phyloP scores from a whole-genome alignment of 2,797 vertebrate species.

The Todus mexicanus region DNA sequence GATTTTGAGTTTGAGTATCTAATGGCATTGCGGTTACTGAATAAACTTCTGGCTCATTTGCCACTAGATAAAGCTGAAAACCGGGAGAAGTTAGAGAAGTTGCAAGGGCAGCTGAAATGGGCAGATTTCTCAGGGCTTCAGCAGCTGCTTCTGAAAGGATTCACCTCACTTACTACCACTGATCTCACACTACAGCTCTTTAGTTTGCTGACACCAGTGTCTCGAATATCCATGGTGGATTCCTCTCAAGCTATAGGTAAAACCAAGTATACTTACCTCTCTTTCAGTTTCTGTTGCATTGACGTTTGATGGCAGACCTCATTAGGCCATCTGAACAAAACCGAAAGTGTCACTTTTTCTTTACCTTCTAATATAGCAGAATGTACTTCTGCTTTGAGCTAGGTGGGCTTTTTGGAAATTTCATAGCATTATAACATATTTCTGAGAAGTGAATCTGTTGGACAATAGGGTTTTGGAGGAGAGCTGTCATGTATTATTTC shows the following conservation, averaged over 20 bases:
- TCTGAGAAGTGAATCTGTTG: background rate
- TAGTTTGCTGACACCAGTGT: conserved; percentile 94
- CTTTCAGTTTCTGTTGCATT: background rate
- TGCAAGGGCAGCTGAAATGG: conserved; percentile 97
- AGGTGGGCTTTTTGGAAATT: background rate
- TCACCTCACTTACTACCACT: conserved; percentile 92
- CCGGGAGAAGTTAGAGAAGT: conserved; percentile 93
- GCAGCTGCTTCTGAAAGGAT: conserved; percentile 95
- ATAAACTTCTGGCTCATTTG: conserved; percentile 89
- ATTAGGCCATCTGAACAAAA: background rate
- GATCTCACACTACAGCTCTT: conserved; percentile 97
- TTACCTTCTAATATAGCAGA: background rate
- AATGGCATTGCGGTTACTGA: conserved; percentile 92
- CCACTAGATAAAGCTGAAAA: conserved; percentile 94
- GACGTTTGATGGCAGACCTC: background rate
- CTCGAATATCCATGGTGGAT: conserved; percentile 93
- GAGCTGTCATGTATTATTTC: background rate
- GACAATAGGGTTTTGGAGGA: background rate
- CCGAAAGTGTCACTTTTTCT: background rate
- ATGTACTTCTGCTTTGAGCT: background rate
- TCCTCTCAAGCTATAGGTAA: conserved; percentile 94
- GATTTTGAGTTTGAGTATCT: conserved; percentile 99
- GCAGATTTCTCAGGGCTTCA: conserved; percentile 95
- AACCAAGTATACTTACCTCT: background rate
- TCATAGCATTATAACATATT: background rate